Percentiles rank a stretch among this genome's conserved stretches.
phyloP scores from a whole-genome alignment of 2,888 invertebrate genomes.

The Gisinianus flammeolus region DNA sequence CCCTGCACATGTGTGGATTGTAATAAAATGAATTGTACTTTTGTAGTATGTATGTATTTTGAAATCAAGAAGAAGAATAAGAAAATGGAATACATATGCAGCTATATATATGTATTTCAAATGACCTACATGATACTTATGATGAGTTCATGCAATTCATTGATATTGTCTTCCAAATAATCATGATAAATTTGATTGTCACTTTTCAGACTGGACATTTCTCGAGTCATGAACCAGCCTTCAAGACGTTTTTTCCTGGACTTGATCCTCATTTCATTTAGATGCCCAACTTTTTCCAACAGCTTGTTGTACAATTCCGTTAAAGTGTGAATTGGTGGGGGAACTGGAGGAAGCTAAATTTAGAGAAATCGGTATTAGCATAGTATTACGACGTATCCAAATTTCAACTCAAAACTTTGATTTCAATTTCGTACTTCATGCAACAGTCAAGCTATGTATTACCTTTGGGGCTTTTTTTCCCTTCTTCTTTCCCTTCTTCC shows the following conservation, averaged over 20 bases:
- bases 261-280: constrained; percentile 44
- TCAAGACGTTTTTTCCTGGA: constrained; percentile 55
- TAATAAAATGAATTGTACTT: background rate
- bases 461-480: constrained; percentile 7
- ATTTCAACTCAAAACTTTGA: too few relatives aligned
- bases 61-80: background rate
- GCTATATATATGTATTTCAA: background rate
- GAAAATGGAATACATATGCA: background rate
- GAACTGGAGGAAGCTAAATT: constrained; percentile 2
- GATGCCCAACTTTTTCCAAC: constrained; percentile 42
- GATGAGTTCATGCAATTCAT: constrained; percentile 48
- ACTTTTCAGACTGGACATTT: constrained; percentile 50
- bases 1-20: constrained; percentile 43
- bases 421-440: too few relatives aligned
- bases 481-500: constrained; percentile 33
- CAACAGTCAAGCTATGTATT: too few relatives aligned
- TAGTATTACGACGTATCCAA: too few relatives aligned
- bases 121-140: constrained; percentile 48
- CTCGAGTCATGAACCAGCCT: constrained; percentile 54
- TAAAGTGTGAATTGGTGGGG: constrained; percentile 53
- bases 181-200: constrained; percentile 55
- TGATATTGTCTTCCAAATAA: constrained; percentile 52
- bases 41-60: too few relatives aligned
- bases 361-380: too few relatives aligned
- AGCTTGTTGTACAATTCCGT: constrained; percentile 55